Evolutionary conservation across 2,888 invertebrate species (phyloP), one percentile per base, ranked within the genome.

Genomic region (Thysanoteuthis rhombus): DNA sequence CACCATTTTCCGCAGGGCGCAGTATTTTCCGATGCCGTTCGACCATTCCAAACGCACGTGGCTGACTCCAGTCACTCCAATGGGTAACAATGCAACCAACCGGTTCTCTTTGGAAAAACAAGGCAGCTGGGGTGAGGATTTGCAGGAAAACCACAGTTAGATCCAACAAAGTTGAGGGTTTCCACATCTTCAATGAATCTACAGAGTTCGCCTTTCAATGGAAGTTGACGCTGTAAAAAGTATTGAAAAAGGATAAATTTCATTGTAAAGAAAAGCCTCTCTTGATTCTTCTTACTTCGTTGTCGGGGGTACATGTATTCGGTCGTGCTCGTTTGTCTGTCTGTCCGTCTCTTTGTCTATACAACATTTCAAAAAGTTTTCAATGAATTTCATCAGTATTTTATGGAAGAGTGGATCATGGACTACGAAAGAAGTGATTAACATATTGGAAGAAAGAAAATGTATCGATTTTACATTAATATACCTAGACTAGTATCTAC

Each of bases 1-100:
- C 90, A 22, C 90, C 90, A 38, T 90, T 90, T 42, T 90, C 90
- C 36, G 90, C 28, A 0, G 90, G 90, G 36, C 90, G 90, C n/a
- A 90, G 90, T 90, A 90, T 40, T 90, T 90, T 90, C 28, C 90
- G 90, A 6, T 90, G 90, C 5, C 90, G 90, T 90, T 90, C 90
- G 10, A 39, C 90, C 39, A 90, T 36, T 90, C 90, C 90, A 90
- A 90, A 90, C 12, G 40, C 42, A 12, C 25, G 90, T 4, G 90
- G 90, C 22, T 90, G 28, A 22, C 90, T 90, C 90, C 90, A 90
- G 19, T 90, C 90, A 38, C 90, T 90, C 90, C 90, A 90, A 10
- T 90, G 28, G 12, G 90, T 90, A 38, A 90, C 90, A 40, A 90
- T 16, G 40, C 90, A 90, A 38, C 40, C 42, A 39, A 90, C 90